Evolutionary conservation across 2,888 invertebrate genomes (phyloP), one percentile per base, ranked within the genome.

Genomic region (Sesia apiformis): DNA sequence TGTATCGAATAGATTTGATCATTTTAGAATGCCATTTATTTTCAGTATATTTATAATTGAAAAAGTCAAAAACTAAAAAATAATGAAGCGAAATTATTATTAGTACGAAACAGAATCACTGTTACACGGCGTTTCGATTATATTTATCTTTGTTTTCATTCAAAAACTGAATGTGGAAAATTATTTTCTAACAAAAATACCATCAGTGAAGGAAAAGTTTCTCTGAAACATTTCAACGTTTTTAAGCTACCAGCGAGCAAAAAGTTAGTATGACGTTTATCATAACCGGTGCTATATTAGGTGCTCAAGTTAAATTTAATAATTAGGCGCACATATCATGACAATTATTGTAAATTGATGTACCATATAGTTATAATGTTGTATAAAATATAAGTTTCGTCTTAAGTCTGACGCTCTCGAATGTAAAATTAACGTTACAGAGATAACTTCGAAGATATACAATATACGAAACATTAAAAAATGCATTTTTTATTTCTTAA

Each of bases 291-390:
- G 84, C 84, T 84, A 74, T 64, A 62, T 60, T 68, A 62, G 80
- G 84, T 84, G 83, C 82, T 81, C 71, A 71, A 76, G 61, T 54
- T 59, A 58, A 38, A 54, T 57, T 53, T 55, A 53, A 5, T 56
- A 55, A 62, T 55, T 76, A 76, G 73, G 64, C 61, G 61, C 72
- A 81, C 79, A 79, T 84, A 85, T 82, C 40, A 86, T 83, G 82
- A 84, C 82, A 83, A 74, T 76, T 69, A 23, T 72, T 84, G 87
- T 86, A 87, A 82, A 84, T 84, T 81, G 69, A 77, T 87, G 88
- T 89, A 88, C 70, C 73, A 88, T 89, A 89, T 87, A 86, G 84
- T 64, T 70, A 51, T 78, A 79, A 63, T 78, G 75, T 85, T 78
- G 72, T 77, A 72, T 74, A 75, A 75, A 68, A 40, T 64, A 62